A percentile compares a stretch with the other conserved stretches of the same genome.
phyloP scores from a whole-genome alignment of 2,797 vertebrate species.

The Xenopus petersii region DNA sequence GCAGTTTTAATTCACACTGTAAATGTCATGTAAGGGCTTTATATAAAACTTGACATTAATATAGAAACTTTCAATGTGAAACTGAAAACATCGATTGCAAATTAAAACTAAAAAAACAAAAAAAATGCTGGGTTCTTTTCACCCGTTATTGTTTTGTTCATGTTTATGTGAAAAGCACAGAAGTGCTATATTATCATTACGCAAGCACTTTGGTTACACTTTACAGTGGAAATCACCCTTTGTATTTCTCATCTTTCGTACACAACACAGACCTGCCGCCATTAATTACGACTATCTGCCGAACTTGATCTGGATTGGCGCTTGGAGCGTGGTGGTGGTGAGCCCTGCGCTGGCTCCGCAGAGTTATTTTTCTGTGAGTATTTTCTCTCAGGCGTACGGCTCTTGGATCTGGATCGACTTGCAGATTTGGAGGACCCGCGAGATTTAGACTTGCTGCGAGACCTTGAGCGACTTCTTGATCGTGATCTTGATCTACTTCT shows the following conservation, averaged over 20 bases:
- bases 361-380: conserved; percentile 60
- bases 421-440: conserved; percentile 63
- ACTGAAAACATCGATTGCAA: neutral
- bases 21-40: neutral
- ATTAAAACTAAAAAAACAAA: neutral
- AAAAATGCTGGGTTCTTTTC: neutral
- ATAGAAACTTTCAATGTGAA: neutral
- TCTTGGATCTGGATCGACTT: conserved; percentile 72
- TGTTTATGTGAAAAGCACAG: too few species aligned
- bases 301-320: conserved; percentile 72
- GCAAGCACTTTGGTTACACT: conserved; percentile 39
- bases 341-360: conserved; percentile 67
- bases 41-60: neutral
- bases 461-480: conserved; percentile 80
- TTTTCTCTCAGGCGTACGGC: conserved; percentile 85
- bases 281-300: conserved; percentile 69
- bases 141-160: neutral
- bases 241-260: neutral
- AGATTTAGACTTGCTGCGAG: conserved; percentile 66
- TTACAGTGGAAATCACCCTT: conserved; percentile 20
- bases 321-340: conserved; percentile 64
- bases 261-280: neutral
- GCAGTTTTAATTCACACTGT: neutral
- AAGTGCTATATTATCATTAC: neutral
- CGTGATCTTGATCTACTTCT: conserved; percentile 80